Evolutionary conservation across 2,113 vertebrate genomes (phyloP), one percentile per base, ranked within the genome.

Genomic region (Psilopogon haemacephalus): DNA sequence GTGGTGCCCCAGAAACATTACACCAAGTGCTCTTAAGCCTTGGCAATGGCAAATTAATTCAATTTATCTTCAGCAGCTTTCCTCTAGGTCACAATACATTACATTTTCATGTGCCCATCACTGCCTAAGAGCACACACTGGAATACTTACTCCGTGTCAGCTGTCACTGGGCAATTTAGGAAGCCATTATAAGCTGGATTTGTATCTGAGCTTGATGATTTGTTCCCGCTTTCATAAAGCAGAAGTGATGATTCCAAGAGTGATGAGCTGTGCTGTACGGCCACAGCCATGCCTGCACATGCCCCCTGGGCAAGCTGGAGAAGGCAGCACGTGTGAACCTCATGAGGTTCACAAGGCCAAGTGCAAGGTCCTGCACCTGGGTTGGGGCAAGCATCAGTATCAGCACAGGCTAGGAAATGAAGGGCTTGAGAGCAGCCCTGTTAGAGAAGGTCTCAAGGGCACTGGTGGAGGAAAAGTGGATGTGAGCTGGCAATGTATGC

Each of bases 1-100:
- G 1, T 5, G 18, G 17, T 52, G 15, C 20, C 70, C 27, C 59
- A 75, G 81, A 74, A 95, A 50, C n/a, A 65, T 55, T 33, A 59
- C 76, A n/a, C 16, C 78, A 60, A 32, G 50, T 56, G 60, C 54
- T 84, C 44, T 58, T 44, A 84, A 89, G 48, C 81, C 48, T 82
- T 69, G 46, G 48, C 20, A 75, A 44, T 23, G 75, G 77, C 35
- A 85, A 87, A 94, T 82, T 87, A 89, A 93, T 95, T 72, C 67
- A 37, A 79, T 95, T 95, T 89, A 62, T 69, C 71, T 76, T 40
- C 44, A 87, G 71, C 63, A 3, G 2, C 63, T 58, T 87, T 79
- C 50, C 40, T 65, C 64, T 62, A 82, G 89, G 78, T 79, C 91
- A 81, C 48, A 54, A 65, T 6, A 10, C 64, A 33, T 63, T 30